Conservation (phyloP, 1,140 invertebrate species). For the Orchestia grillus region DNA sequence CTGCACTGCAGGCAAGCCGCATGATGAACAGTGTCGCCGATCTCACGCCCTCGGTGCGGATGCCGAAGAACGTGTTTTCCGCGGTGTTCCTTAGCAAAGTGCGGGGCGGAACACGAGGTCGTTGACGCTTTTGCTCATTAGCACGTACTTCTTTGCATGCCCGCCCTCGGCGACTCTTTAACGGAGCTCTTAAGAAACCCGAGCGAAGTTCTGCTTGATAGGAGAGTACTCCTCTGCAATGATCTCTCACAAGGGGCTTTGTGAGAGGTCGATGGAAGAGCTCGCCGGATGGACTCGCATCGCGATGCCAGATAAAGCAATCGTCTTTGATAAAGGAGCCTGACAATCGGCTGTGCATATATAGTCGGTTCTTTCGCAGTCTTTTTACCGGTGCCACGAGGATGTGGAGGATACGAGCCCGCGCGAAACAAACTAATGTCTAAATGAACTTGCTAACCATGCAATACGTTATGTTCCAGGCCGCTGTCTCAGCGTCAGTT, state of each 20-base stretch:
- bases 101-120: slow-evolving; percentile 27
- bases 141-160: slow-evolving; percentile 36
- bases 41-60: background rate
- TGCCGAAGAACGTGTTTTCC: slow-evolving; percentile 50
- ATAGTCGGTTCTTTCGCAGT: background rate
- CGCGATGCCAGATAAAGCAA: background rate
- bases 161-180: background rate
- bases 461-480: background rate
- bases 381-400: background rate
- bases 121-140: slow-evolving; percentile 40
- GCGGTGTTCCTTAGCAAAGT: background rate
- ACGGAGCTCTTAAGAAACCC: background rate
- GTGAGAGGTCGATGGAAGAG: background rate
- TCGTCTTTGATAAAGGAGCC: background rate
- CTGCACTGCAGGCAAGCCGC: background rate
- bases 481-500: background rate
- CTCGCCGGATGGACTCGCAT: background rate
- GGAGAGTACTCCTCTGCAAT: background rate
- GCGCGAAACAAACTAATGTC: background rate
- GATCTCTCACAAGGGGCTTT: background rate
- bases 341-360: background rate
- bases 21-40: background rate
- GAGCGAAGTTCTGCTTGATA: background rate
- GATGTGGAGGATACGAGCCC: background rate
- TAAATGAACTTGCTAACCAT: background rate